Percentiles rank a stretch among this genome's conserved stretches.
These are phyloP conservation scores for Mionectes olivaceus DNA, from an alignment of 2,797 vertebrate species.

Conservation along the genomic window DNA sequence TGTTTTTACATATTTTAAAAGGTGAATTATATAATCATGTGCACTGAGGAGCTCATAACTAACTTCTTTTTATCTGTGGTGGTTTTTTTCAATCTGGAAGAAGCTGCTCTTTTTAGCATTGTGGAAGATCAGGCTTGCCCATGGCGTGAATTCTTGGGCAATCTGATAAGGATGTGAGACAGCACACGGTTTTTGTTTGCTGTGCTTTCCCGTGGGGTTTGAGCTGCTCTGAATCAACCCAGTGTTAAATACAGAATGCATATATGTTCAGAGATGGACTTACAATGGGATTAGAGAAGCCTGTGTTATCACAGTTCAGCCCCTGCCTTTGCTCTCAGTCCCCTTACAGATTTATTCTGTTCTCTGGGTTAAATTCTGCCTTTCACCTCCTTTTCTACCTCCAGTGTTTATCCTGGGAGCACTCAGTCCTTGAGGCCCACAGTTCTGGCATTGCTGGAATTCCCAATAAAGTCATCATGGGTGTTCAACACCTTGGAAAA, in stretches of 20 bases:
- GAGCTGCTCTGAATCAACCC: background rate
- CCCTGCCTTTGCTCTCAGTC: background rate
- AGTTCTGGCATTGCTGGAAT: background rate
- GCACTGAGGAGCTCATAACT: background rate
- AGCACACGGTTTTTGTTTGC: background rate
- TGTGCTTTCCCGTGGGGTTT: background rate
- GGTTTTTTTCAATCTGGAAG: background rate
- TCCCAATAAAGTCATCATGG: background rate
- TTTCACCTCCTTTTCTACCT: background rate
- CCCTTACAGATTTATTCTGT: background rate
- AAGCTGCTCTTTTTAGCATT: background rate
- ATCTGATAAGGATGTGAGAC: background rate
- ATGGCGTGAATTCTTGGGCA: background rate
- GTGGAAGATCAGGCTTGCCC: conserved; percentile 11
- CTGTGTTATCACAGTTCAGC: background rate
- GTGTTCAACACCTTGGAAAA: background rate
- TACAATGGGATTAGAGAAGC: conserved; percentile 15
- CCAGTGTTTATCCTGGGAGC: background rate
- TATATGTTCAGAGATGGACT: background rate
- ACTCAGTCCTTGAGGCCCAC: background rate
- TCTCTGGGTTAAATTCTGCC: background rate
- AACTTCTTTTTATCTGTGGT: background rate
- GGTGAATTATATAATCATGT: background rate
- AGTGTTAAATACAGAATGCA: background rate
- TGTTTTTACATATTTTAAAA: conserved; percentile 36